phyloP scores from a whole-genome alignment of 1,140 invertebrate species.

The Phocides pigmalion region DNA sequence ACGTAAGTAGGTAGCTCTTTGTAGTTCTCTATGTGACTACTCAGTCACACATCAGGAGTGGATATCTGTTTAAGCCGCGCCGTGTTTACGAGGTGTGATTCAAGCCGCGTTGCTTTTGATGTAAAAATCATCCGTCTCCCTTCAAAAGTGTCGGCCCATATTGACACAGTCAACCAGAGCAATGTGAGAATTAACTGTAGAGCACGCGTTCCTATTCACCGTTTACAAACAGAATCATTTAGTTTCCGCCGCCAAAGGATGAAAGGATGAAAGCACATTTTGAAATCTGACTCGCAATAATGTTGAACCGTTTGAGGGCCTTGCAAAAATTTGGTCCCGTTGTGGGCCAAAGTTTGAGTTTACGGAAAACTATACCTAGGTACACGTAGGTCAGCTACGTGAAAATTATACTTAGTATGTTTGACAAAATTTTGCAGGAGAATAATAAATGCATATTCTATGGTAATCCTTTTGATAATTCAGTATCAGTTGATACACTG shows the following conservation, averaged over 20 bases:
- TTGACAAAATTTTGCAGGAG: too few species aligned
- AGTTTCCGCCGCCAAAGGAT: conserved; percentile 28
- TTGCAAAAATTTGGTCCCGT: not conserved
- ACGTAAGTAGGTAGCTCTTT: conserved; percentile 27
- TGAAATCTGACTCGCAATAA: not conserved
- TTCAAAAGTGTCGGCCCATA: conserved; percentile 56
- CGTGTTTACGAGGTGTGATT: conserved; percentile 63
- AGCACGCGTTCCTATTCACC: conserved; percentile 33
- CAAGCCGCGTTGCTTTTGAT: conserved; percentile 70
- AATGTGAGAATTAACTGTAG: conserved; percentile 46
- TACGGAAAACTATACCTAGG: too few species aligned
- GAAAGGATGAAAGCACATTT: conserved; percentile 9
- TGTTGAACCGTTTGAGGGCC: not conserved
- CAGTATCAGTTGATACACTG: too few species aligned
- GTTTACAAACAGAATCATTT: conserved; percentile 33
- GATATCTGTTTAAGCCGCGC: conserved; percentile 46
- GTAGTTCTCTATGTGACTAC: conserved; percentile 26
- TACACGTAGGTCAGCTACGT: too few species aligned
- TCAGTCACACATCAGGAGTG: conserved; percentile 31
- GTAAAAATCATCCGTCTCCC: conserved; percentile 69
- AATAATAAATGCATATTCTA: too few species aligned
- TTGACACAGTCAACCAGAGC: conserved; percentile 57
- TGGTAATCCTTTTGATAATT: too few species aligned
- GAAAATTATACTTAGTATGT: too few species aligned
- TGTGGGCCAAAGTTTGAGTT: not conserved